phyloP scores from a whole-genome alignment of 1,140 invertebrate genomes.

The Dufourea novaeangliae region DNA sequence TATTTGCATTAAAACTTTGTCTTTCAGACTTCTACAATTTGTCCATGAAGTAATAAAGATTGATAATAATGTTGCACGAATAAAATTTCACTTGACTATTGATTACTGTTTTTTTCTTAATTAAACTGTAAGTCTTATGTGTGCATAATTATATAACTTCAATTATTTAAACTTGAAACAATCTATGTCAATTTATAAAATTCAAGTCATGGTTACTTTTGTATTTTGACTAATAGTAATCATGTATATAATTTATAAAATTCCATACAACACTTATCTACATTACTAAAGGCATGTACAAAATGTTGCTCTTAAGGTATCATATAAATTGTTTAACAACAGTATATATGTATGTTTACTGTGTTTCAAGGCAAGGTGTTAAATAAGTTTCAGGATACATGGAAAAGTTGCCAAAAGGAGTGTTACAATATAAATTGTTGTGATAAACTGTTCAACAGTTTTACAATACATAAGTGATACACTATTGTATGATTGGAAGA shows the following conservation, averaged over 20 bases:
- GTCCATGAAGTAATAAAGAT: conserved; percentile 29
- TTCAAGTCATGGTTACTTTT: conserved; percentile 12
- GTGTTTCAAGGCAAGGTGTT: conserved; percentile 6
- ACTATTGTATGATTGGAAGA: conserved; percentile 38
- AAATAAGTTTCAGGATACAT: conserved; percentile 16
- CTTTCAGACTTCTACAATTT: conserved; percentile 39
- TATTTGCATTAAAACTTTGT: conserved; percentile 41
- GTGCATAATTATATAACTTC: conserved; percentile 6
- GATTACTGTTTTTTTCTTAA: conserved; percentile 11
- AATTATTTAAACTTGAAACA: neutral
- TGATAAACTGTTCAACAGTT: conserved; percentile 70
- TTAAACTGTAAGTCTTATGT: conserved; percentile 3
- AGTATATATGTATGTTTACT: conserved; percentile 28
- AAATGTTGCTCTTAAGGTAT: conserved; percentile 15
- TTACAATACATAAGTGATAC: conserved; percentile 54
- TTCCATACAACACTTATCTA: conserved; percentile 1
- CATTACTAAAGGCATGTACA: conserved; percentile 8
- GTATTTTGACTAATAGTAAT: conserved; percentile 9
- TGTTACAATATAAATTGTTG: conserved; percentile 61
- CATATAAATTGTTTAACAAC: conserved; percentile 14
- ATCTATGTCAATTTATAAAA: conserved; percentile 26
- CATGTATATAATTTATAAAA: conserved; percentile 28
- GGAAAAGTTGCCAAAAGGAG: conserved; percentile 59
- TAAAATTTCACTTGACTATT: conserved; percentile 5
- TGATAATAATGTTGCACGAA: conserved; percentile 40